Conservation (phyloP, 1,140 invertebrate genomes). For the Heliconius melpomene region DNA sequence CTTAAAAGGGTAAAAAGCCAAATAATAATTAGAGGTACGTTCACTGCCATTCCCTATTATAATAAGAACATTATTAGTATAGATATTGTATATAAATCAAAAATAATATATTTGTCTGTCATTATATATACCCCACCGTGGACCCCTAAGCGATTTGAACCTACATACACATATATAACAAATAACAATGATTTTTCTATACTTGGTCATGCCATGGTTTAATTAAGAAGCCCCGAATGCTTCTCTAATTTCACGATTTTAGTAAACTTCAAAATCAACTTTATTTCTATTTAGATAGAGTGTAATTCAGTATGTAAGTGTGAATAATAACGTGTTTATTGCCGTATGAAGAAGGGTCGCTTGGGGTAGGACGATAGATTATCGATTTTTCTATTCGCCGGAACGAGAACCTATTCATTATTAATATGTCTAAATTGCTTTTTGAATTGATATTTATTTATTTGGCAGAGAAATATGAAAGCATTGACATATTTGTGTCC, state of each 20-base stretch:
- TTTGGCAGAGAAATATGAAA: too few relatives aligned
- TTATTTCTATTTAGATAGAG: constrained; percentile 44
- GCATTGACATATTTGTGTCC: too few relatives aligned
- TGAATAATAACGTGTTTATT: constrained; percentile 55
- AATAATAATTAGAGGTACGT: background rate
- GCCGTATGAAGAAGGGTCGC: constrained; percentile 45
- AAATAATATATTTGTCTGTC: constrained; percentile 55
- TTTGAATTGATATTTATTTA: constrained; percentile 6
- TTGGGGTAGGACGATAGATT: constrained; percentile 40
- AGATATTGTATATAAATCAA: constrained; percentile 40
- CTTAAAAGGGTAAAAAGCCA: background rate
- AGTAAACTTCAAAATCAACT: constrained; percentile 55
- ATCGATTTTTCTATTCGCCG: constrained; percentile 39
- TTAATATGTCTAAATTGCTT: constrained; percentile 4
- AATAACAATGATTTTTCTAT: constrained; percentile 34
- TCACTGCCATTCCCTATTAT: constrained; percentile 7
- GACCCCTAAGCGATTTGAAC: constrained; percentile 33
- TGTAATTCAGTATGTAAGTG: constrained; percentile 27
- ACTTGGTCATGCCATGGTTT: constrained; percentile 44
- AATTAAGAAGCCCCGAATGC: constrained; percentile 47
- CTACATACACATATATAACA: constrained; percentile 12
- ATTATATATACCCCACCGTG: constrained; percentile 53
- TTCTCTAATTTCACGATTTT: constrained; percentile 46
- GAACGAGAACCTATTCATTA: background rate
- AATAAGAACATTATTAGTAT: constrained; percentile 10